Evolutionary conservation across 2,797 vertebrate genomes (phyloP), one percentile per base, ranked within the genome.

Genomic region (Alfaro cultratus): DNA sequence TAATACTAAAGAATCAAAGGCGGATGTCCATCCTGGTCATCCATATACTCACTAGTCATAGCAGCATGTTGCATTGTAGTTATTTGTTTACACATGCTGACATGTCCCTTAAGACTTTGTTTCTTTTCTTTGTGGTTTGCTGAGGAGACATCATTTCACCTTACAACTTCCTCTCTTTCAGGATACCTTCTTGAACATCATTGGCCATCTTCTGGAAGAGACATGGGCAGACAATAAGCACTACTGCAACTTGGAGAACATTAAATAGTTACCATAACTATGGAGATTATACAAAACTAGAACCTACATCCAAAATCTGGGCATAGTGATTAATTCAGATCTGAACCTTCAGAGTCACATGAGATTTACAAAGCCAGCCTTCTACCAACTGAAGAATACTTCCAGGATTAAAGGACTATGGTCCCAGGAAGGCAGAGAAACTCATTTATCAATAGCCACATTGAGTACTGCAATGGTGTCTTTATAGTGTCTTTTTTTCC

Each of bases 81-180:
- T 75, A 51, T 46, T 80, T 45, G 43, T 79, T 53, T 57, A 23
- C 49, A 70, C 8, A 0, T 70, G 49, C 83, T 13, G 31, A 67
- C 75, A 29, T 72, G 84, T 79, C 68, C 34, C 70, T 77, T 34
- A 34, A 43, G 6, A 70, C 3, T 31, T 1, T 70, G 67, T 80
- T 78, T 31, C 3, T 16, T 86, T 31, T 70, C 31, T 77, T 29
- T 15, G 39, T 8, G 1, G 15, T 68, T 57, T 84, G 71, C 43
- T n/a, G 43, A 45, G n/a, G n/a, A 57, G 34, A 78, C 2, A 31
- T 67, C 73, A 2, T n/a, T 76, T 45, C 23, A 76, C 79, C 57
- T 91, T 67, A 94, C 1, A 92, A 77, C 75, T 88, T 93, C 47
- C 7, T 73, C 70, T 92, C 87, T 51, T 92, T 93, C 41, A 82